A percentile compares a stretch with the other conserved stretches of the same genome.
Conservation (phyloP, 1,140 invertebrate genomes). For the Metaphire vulgaris region DNA sequence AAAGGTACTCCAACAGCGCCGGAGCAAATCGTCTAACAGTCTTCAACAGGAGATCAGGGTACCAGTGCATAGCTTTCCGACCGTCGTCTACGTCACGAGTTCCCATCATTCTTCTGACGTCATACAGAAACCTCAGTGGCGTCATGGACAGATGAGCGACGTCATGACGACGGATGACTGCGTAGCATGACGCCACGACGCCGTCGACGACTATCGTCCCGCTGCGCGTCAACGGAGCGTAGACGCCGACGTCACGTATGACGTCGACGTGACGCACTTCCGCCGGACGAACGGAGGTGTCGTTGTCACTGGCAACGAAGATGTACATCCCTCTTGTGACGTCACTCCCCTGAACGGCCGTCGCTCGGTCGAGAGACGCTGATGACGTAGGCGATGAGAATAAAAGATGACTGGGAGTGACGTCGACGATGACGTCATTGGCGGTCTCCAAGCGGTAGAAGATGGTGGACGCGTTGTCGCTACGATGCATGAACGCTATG, state of each 20-base stretch:
- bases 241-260: constrained; percentile 65
- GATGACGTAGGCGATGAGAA: constrained; percentile 48
- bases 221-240: constrained; percentile 75
- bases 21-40: not conserved
- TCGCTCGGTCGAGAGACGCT: constrained; percentile 11
- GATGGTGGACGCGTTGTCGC: not conserved
- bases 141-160: constrained; percentile 76
- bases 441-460: constrained; percentile 54
- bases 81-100: not conserved
- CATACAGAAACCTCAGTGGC: constrained; percentile 61
- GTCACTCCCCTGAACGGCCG: constrained; percentile 47
- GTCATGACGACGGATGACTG: constrained; percentile 72
- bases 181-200: constrained; percentile 88
- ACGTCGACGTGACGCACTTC: constrained; percentile 59
- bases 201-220: constrained; percentile 86
- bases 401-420: constrained; percentile 55
- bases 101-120: constrained; percentile 32
- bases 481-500: not conserved
- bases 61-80: not conserved
- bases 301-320: constrained; percentile 33
- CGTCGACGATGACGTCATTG: constrained; percentile 73
- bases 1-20: too few relatives aligned
- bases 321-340: not conserved
- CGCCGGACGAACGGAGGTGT: not conserved
- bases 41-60: not conserved